Base-by-base conservation (phyloP, 2,113 vertebrate genomes). In the Xenus cinereus region DNA sequence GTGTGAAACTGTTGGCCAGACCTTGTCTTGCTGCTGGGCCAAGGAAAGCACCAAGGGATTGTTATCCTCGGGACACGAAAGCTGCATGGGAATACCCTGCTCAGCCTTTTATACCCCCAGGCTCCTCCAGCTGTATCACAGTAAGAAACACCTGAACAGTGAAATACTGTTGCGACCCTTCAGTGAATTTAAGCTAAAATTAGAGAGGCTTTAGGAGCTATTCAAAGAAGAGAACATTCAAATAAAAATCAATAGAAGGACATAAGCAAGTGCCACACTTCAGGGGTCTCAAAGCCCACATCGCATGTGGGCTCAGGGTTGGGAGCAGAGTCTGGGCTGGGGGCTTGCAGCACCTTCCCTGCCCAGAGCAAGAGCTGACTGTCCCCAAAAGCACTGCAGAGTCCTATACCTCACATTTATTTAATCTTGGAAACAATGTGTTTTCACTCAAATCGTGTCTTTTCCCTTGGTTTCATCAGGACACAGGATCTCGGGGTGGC, bases 401-500 rank as follows among this genome's bases (percentile, higher is more conserved):
- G 1, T 12, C 62, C 1, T 0, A 26, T 2, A 8, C 24, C 19
- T 18, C 68, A 16, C 43, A 1, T 0, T 4, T 53, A 6, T 8
- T 7, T 30, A 39, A 19, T 0, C 16, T 48, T 1, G 14, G 6
- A 14, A 48, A 17, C 0, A 4, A 4, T 2, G 0, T 2, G 0
- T 33, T 74, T 19, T 24, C 32, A 6, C 26, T 30, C 89, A 35
- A 14, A 1, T 6, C 0, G 0, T 1, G 16, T 6, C 28, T 87
- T 33, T 10, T 23, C n/a, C 30, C 66, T 92, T 3, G 39, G n/a
- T 93, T 87, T n/a, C 82, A 12, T 22, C 79, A 97, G 97, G 89
- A 33, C 80, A 15, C 19, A 41, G 37, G 19, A 33, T 7, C 48
- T 26, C n/a, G 15, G 27, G 32, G 33, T 1, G 7, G 64, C 9